Percentiles rank a stretch among this genome's conserved stretches.
Evolutionary conservation across 2,888 invertebrate genomes (phyloP).

Genomic region (Rotaria sp.): DNA sequence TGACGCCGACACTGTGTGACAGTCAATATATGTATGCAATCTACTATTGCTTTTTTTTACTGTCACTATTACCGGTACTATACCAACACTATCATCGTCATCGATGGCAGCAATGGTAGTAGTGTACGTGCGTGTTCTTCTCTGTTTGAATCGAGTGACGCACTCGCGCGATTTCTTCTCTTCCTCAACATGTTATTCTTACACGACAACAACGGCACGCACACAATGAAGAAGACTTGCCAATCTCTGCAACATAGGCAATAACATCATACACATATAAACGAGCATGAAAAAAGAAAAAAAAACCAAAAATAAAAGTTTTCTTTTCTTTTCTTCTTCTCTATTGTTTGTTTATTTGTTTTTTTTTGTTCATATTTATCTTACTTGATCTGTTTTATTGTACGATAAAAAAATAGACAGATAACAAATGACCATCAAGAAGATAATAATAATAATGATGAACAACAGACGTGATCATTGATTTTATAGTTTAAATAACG

Average conservation of each 20-base stretch:
- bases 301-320: background rate
- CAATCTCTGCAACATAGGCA: background rate
- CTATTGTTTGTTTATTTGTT: background rate
- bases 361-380: background rate
- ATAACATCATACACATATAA: background rate
- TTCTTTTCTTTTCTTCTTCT: background rate
- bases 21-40: background rate
- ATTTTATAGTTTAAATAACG: background rate
- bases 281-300: background rate
- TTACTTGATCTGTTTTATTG: background rate
- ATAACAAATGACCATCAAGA: background rate
- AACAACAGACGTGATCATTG: background rate
- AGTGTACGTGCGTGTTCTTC: conserved; percentile 1
- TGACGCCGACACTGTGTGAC: background rate
- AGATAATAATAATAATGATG: background rate
- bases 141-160: background rate
- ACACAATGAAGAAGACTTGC: background rate
- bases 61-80: conserved; percentile 4
- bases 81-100: background rate
- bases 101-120: background rate
- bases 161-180: conserved; percentile 7
- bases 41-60: background rate
- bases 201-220: conserved; percentile 1
- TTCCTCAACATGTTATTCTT: conserved; percentile 10
- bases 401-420: background rate